Base-by-base conservation (phyloP, 2,113 vertebrate genomes). In the Lagopus muta region DNA sequence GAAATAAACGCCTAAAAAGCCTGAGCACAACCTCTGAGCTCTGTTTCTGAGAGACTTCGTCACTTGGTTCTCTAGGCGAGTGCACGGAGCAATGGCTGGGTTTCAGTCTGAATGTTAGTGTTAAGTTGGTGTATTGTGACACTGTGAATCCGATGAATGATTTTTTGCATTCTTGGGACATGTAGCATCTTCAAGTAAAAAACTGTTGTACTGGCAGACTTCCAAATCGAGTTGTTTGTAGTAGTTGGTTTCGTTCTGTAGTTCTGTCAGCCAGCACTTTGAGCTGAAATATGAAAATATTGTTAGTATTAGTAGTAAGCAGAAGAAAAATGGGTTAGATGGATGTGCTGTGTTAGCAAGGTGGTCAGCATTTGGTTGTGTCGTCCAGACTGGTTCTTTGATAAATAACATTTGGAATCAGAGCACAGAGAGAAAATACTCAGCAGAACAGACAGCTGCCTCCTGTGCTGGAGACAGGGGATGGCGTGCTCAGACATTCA, bases 11-110 rank as follows among this genome's bases (percentile, higher is more conserved):
- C 42, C 24, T 38, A 13, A 82, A 86, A 15, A 80, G 7, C 47
- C 67, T 62, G 36, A 82, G 65, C 78, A 17, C 3, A 40, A 1
- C 14, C 86, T 74, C 7, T 30, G 22, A 57, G 54, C 54, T 18
- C 28, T 18, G 52, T 16, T 27, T 28, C 52, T 30, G 52, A 28
- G 27, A 30, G 27, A 17, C 15, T 28, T 9, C 52, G 27, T 17
- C 16, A 28, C 13, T 48, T 50, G 0, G 0, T 8, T 3, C 40
- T 10, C 28, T 66, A 36, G 12, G 50, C 0, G 3, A 38, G 43
- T 73, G 36, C 70, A 24, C 0, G 0, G 32, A 92, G 19, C 2
- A 8, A 2, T 24, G 27, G 40, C 58, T 54, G 52, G 14, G 27
- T 15, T 17, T 50, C 24, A 25, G 24, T 54, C 27, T 27, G 52